phyloP scores from a whole-genome alignment of 2,113 vertebrate genomes.

The Sprattus sprattus region DNA sequence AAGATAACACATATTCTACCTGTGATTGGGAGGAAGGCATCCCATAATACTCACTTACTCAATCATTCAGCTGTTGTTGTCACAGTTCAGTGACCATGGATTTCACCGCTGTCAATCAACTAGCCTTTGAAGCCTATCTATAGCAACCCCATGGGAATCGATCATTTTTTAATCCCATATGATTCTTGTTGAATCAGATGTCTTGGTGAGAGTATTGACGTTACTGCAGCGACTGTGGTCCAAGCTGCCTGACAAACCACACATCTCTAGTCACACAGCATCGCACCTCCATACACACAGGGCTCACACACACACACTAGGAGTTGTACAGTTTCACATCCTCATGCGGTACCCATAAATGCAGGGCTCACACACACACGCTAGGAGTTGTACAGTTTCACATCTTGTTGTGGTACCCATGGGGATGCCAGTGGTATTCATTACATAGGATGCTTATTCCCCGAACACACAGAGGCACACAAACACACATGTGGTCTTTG shows the following conservation, averaged over 20 bases:
- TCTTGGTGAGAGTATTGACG: background rate
- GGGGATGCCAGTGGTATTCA: too few relatives aligned
- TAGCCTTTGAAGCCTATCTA: background rate
- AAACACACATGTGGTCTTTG: too few relatives aligned
- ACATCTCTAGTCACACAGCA: background rate
- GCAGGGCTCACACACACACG: background rate
- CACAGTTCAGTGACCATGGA: background rate
- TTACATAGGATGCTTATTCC: too few relatives aligned
- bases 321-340: background rate
- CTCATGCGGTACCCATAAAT: background rate
- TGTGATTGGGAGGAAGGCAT: too few relatives aligned
- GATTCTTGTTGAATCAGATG: background rate
- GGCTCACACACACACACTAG: background rate
- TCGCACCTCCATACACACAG: background rate
- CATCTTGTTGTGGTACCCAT: background rate
- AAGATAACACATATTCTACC: too few relatives aligned
- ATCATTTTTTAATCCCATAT: background rate
- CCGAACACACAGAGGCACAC: too few relatives aligned
- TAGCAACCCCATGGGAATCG: background rate
- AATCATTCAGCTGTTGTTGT: background rate
- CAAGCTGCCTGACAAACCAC: background rate
- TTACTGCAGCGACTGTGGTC: background rate
- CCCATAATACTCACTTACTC: too few relatives aligned
- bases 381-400: background rate
- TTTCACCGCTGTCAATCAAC: background rate